phyloP scores from a whole-genome alignment of 2,113 vertebrate species.

The Myiozetetes cayanensis region DNA sequence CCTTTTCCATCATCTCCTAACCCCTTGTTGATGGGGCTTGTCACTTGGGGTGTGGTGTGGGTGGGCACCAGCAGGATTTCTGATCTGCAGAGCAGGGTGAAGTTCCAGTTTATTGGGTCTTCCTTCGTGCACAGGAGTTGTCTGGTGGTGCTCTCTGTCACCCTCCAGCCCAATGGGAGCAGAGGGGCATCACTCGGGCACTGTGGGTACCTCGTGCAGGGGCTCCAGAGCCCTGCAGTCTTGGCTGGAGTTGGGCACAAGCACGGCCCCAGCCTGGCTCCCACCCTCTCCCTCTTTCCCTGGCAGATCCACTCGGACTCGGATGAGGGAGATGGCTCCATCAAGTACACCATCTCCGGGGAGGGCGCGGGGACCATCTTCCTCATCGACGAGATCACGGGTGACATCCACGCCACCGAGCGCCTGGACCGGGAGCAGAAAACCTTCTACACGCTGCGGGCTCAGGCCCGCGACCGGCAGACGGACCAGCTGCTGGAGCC shows the following conservation, averaged over 20 bases:
- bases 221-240: background rate
- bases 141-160: background rate
- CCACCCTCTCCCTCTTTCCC: background rate
- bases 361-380: slow-evolving; percentile 95
- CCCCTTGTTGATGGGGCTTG: background rate
- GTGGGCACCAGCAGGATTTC: background rate
- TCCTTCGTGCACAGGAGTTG: fast-evolving
- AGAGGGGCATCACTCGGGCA: background rate
- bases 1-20: background rate
- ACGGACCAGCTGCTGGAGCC: slow-evolving; percentile 89
- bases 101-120: background rate
- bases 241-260: background rate
- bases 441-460: slow-evolving; percentile 92
- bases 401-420: slow-evolving; percentile 96
- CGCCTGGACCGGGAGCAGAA: slow-evolving; percentile 94
- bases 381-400: slow-evolving; percentile 94
- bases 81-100: background rate
- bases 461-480: slow-evolving; percentile 88
- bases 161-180: background rate
- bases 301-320: slow-evolving; percentile 97
- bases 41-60: background rate
- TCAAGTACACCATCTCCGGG: slow-evolving; percentile 98
- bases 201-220: background rate
- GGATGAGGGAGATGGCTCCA: slow-evolving; percentile 92
- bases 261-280: background rate